These are phyloP conservation scores for Prenolepis imparis DNA, from an alignment of 2,888 invertebrate species.

Conservation along the genomic window DNA sequence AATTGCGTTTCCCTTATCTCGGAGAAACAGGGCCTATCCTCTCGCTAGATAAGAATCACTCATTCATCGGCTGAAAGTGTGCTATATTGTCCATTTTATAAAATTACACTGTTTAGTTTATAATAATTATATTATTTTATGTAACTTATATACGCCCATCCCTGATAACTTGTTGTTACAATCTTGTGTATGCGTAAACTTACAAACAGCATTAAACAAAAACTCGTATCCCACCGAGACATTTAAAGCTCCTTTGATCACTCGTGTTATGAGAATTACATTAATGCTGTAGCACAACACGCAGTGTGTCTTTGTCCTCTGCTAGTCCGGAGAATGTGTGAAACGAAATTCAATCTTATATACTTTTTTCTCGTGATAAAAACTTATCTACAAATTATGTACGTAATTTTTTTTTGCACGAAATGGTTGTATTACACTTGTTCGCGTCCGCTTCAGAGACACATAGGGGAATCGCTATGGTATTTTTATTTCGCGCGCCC, in stretches of 20 bases:
- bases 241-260: conserved; percentile 50
- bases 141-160: conserved; percentile 41
- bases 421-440: not conserved
- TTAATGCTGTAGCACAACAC: conserved; percentile 35
- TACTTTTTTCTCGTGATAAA: not conserved
- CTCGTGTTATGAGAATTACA: conserved; percentile 34
- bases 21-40: conserved; percentile 15
- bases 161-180: conserved; percentile 51
- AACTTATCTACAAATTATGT: conserved; percentile 40
- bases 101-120: conserved; percentile 34
- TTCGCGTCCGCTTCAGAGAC: not conserved
- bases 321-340: conserved; percentile 29
- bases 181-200: conserved; percentile 22
- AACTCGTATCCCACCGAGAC: conserved; percentile 54
- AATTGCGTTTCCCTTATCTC: conserved; percentile 5
- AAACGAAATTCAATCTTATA: conserved; percentile 29
- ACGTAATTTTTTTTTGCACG: not conserved
- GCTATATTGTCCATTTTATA: conserved; percentile 51
- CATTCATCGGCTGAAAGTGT: conserved; percentile 32
- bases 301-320: conserved; percentile 10
- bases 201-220: conserved; percentile 41
- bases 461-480: not conserved
- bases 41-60: conserved; percentile 45
- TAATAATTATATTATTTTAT: conserved; percentile 6
- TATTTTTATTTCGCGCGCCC: not conserved